Evolutionary conservation across 2,888 invertebrate species (phyloP).

Genomic region (Heliconius sara): DNA sequence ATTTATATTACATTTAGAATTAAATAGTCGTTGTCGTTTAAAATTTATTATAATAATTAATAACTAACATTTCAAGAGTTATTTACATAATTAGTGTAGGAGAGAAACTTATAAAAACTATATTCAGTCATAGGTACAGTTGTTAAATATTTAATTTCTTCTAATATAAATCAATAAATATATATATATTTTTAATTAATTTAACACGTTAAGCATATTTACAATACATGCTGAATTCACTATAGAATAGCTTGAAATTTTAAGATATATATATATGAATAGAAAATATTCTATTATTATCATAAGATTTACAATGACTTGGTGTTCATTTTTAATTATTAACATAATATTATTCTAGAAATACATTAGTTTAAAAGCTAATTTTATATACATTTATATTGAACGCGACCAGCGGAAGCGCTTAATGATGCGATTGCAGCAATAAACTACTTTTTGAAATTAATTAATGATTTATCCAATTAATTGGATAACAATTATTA

Average conservation of each 20-base stretch:
- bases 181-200: conserved; percentile 44
- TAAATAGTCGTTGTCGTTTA: conserved; percentile 80
- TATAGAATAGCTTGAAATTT: conserved; percentile 47
- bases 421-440: conserved; percentile 19
- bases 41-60: conserved; percentile 55
- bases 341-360: conserved; percentile 40
- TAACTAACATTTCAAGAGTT: conserved; percentile 50
- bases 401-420: conserved; percentile 45
- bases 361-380: conserved; percentile 34
- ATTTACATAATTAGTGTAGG: conserved; percentile 57
- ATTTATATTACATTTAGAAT: conserved; percentile 80
- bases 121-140: conserved; percentile 74
- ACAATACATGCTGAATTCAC: conserved; percentile 43
- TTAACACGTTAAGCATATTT: conserved; percentile 42
- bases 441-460: background rate
- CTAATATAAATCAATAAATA: conserved; percentile 29
- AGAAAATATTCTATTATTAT: conserved; percentile 53
- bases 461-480: conserved; percentile 62
- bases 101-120: conserved; percentile 69
- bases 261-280: conserved; percentile 52
- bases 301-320: conserved; percentile 65
- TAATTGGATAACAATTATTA: background rate
- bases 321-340: conserved; percentile 55
- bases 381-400: conserved; percentile 42
- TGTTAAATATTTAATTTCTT: conserved; percentile 51